phyloP scores from a whole-genome alignment of 2,888 invertebrate genomes.

The Ectropis crepuscularia region DNA sequence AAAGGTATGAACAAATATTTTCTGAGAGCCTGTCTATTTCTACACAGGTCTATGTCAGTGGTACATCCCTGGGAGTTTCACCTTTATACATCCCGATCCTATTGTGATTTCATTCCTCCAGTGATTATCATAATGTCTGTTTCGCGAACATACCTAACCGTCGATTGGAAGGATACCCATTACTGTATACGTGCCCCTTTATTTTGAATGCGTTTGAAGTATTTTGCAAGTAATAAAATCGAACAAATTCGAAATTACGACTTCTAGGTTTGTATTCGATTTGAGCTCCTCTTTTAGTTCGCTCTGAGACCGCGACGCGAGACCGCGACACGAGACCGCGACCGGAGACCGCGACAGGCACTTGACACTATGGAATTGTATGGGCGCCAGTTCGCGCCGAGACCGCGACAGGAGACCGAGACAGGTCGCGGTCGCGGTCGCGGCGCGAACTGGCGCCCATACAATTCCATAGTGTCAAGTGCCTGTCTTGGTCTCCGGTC shows the following conservation, averaged over 20 bases:
- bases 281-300: too few relatives aligned
- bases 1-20: too few relatives aligned
- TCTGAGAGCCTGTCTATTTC: constrained; percentile 8
- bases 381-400: too few relatives aligned
- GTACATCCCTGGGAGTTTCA: constrained; percentile 67
- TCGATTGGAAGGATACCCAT: constrained; percentile 54
- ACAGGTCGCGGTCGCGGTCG: too few relatives aligned
- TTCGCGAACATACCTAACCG: constrained; percentile 47
- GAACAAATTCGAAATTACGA: background rate
- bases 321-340: too few relatives aligned
- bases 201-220: constrained; percentile 26
- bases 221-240: constrained; percentile 13
- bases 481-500: too few relatives aligned
- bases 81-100: constrained; percentile 66
- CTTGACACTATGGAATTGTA: too few relatives aligned
- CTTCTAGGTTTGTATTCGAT: background rate
- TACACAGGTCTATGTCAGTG: constrained; percentile 10
- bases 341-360: too few relatives aligned
- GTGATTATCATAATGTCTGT: constrained; percentile 73
- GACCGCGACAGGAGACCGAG: too few relatives aligned
- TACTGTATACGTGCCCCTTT: constrained; percentile 27
- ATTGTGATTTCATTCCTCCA: constrained; percentile 73
- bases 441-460: too few relatives aligned
- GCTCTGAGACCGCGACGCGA: too few relatives aligned
- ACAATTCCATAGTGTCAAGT: too few relatives aligned